These are phyloP conservation scores for Morpho achilles DNA, from an alignment of 2,888 invertebrate species.

Conservation along the genomic window DNA sequence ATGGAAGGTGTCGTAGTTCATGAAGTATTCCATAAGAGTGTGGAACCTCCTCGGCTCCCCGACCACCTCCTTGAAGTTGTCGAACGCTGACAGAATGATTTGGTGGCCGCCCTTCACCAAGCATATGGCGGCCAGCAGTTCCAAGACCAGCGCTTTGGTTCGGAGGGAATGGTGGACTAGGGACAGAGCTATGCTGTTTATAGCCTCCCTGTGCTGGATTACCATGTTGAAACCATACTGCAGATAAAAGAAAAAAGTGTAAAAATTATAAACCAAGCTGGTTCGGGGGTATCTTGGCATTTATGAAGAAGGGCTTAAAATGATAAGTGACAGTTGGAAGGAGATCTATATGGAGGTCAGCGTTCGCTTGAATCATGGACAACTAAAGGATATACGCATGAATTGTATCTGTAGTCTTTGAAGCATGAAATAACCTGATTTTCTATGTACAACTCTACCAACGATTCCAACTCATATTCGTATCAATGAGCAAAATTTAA, in stretches of 20 bases:
- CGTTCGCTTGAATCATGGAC: too few relatives aligned
- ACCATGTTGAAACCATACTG: constrained; percentile 99
- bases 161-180: constrained; percentile 97
- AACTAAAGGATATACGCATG: too few relatives aligned
- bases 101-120: constrained; percentile 99
- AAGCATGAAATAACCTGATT: too few relatives aligned
- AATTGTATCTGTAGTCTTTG: too few relatives aligned
- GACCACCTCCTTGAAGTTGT: constrained; percentile 95
- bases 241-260: background rate
- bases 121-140: constrained; percentile 98
- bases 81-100: constrained; percentile 97
- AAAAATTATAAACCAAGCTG: background rate
- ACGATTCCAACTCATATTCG: too few relatives aligned
- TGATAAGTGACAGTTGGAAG: too few relatives aligned
- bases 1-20: constrained; percentile 97
- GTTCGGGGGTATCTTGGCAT: too few relatives aligned
- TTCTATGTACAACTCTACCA: too few relatives aligned
- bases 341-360: too few relatives aligned
- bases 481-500: too few relatives aligned
- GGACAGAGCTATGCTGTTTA: constrained; percentile 98
- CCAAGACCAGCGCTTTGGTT: constrained; percentile 97
- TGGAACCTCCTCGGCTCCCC: constrained; percentile 95
- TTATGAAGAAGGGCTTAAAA: too few relatives aligned
- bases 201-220: constrained; percentile 97
- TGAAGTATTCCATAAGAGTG: constrained; percentile 98